These are phyloP conservation scores for Coenonympha glycerion DNA, from an alignment of 2,888 invertebrate genomes.

Conservation along the genomic window DNA sequence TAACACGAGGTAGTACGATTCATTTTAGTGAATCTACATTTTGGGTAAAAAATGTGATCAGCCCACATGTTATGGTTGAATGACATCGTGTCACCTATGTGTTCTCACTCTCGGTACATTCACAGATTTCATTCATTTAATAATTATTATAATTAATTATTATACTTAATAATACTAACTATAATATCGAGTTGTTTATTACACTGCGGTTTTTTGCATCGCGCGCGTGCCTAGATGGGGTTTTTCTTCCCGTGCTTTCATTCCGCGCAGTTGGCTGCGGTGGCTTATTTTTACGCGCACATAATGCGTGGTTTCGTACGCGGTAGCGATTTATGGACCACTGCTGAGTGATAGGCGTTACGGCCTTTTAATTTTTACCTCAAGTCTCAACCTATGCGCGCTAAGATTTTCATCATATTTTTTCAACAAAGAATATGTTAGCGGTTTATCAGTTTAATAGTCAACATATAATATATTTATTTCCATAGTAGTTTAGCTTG, in stretches of 20 bases:
- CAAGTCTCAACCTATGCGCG: not conserved
- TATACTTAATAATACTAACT: too few species aligned
- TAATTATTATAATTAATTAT: too few species aligned
- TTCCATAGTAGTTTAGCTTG: too few species aligned
- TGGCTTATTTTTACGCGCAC: conserved; percentile 33
- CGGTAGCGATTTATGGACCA: conserved; percentile 24
- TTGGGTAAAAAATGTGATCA: not conserved
- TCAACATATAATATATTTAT: not conserved
- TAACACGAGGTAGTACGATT: not conserved
- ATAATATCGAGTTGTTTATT: too few species aligned
- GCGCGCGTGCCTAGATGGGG: conserved; percentile 9
- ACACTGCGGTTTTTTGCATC: conserved; percentile 13
- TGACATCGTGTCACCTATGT: conserved; percentile 5
- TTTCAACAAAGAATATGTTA: too few species aligned
- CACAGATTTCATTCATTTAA: not conserved
- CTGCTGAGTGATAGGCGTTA: conserved; percentile 13
- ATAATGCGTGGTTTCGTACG: conserved; percentile 44
- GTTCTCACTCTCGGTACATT: not conserved
- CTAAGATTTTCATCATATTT: not conserved
- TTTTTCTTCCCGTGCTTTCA: conserved; percentile 33
- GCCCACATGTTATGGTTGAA: conserved; percentile 11
- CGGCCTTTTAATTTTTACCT: conserved; percentile 15
- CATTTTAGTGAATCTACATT: not conserved
- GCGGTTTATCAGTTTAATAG: too few species aligned
- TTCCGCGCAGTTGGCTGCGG: conserved; percentile 41